These are phyloP conservation scores for Paralinhomoeus sp. DNA, from an alignment of 2,888 invertebrate species.

Conservation along the genomic window DNA sequence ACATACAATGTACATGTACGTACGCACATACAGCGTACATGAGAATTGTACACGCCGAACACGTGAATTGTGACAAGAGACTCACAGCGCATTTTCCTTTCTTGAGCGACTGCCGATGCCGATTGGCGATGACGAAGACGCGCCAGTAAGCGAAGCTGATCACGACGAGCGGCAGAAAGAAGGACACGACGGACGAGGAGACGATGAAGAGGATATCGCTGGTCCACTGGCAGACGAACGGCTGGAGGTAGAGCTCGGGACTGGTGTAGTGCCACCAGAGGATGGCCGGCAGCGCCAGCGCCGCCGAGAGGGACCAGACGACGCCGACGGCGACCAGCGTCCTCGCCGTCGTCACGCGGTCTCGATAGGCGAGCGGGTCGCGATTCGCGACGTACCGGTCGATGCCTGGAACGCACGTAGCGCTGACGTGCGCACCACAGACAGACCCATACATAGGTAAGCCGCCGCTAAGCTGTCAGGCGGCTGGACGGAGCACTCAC, in stretches of 20 bases:
- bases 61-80: too few relatives aligned
- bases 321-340: constrained; percentile 47
- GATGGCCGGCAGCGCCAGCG: constrained; percentile 78
- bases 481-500: constrained; percentile 26
- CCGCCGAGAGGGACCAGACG: neutral
- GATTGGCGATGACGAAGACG: constrained; percentile 45
- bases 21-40: too few relatives aligned
- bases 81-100: constrained; percentile 8
- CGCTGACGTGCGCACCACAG: too few relatives aligned
- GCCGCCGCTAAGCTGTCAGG: too few relatives aligned
- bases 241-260: constrained; percentile 15
- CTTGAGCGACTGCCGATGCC: constrained; percentile 15
- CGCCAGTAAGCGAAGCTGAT: constrained; percentile 96
- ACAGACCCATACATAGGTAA: too few relatives aligned
- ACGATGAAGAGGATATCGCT: constrained; percentile 84
- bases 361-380: constrained; percentile 89
- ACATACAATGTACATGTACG: too few relatives aligned
- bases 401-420: too few relatives aligned
- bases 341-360: constrained; percentile 65
- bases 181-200: constrained; percentile 89
- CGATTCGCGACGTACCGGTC: constrained; percentile 97
- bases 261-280: constrained; percentile 37
- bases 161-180: constrained; percentile 80
- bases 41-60: too few relatives aligned
- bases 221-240: constrained; percentile 58